Evolutionary conservation across 2,888 invertebrate species (phyloP).

Genomic region (Drosophila rellima): DNA sequence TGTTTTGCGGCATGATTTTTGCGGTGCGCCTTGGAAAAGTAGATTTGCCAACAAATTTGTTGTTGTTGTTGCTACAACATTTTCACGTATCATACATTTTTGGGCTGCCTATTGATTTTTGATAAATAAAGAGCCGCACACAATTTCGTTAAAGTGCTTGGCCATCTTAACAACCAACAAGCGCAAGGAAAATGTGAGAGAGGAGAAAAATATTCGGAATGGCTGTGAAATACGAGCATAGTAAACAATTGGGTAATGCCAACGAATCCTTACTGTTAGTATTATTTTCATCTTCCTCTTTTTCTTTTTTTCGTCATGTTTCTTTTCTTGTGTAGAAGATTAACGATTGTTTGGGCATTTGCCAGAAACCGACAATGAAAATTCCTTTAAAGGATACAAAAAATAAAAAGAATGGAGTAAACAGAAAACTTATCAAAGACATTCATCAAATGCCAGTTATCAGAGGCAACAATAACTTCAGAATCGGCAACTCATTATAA

Average conservation of each 20-base stretch:
- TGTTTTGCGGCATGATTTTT: constrained; percentile 78
- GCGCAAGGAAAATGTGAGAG: not conserved
- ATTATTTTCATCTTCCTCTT: constrained; percentile 8
- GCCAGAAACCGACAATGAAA: constrained; percentile 7
- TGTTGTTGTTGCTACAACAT: constrained; percentile 47
- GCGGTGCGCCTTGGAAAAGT: constrained; percentile 46
- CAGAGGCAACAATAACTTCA: constrained; percentile 1
- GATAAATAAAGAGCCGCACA: constrained; percentile 56
- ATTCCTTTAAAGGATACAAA: constrained; percentile 4
- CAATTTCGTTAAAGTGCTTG: constrained; percentile 43
- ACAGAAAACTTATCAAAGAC: constrained; percentile 19
- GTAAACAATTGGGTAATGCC: constrained; percentile 37
- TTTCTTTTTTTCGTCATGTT: not conserved
- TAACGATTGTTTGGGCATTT: constrained; percentile 38
- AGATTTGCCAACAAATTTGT: constrained; percentile 20
- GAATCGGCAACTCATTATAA: constrained; percentile 10
- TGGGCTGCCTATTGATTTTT: constrained; percentile 58
- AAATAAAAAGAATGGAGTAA: not conserved
- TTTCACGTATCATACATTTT: constrained; percentile 51
- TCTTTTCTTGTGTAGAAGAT: constrained; percentile 29
- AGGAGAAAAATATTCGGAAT: constrained; percentile 23
- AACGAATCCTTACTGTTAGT: constrained; percentile 20
- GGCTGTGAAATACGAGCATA: constrained; percentile 47
- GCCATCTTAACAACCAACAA: constrained; percentile 33
- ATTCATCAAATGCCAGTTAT: constrained; percentile 24